Base-by-base conservation (phyloP, 92 coral and sea anemone genomes). In the Palythoa grandis region DNA sequence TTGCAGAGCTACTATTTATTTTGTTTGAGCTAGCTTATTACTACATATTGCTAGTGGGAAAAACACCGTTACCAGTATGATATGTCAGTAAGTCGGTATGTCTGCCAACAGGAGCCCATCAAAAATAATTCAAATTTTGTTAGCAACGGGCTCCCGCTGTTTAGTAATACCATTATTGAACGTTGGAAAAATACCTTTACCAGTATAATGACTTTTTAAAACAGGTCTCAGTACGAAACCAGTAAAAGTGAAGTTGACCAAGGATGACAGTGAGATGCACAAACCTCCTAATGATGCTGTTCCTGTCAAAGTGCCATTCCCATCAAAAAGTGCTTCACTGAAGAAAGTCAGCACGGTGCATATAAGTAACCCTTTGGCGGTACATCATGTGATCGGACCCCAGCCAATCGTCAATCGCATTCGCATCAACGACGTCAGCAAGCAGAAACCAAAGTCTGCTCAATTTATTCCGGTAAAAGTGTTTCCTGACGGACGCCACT, bases 151-250 rank as follows among this genome's bases (percentile, higher is more conserved):
- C 50, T 43, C 50, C 6, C 3, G 50, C 50, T 12, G 61, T 56
- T 56, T 56, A 16, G 2, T 56, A 16, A 56, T 56, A 12, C 19
- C 4, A 9, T n/a, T 65, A 65, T 23, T 20, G 0, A 19, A 12
- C 4, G 19, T 65, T 0, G 29, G 29, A n/a, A n/a, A 3, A n/a
- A 65, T 19, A n/a, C 70, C 10, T 2, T 17, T 22, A 50, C 43
- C 22, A 38, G 20, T 19, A 12, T 6, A 58, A 14, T 77, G 17
- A 77, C 7, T 15, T 80, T 74, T 66, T 65, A 24, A 14, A 17
- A 52, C 85, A 80, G 85, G 85, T 25, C 25, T 39, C 47, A 80
- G 85, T 43, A 65, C 70, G 48, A 80, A 80, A 17, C 85, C 85
- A 1, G 15, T 80, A 12, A 53, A 5, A 80, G 85, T 80, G 56